A percentile compares a stretch with the other conserved stretches of the same genome.
phyloP scores from a whole-genome alignment of 2,888 invertebrate species.

The Nemapogon koenigi region DNA sequence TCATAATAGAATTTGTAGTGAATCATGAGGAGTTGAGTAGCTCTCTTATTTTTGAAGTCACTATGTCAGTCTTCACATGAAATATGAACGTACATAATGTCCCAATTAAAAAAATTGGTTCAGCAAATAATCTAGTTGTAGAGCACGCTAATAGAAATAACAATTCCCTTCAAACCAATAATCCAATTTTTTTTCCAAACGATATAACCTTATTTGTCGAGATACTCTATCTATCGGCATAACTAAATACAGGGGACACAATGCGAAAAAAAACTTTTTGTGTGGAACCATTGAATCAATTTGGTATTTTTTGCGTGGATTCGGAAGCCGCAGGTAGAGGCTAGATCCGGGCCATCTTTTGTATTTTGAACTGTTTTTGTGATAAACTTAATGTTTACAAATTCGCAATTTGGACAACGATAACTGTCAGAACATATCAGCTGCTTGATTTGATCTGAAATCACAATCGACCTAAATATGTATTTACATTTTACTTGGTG shows the following conservation, averaged over 20 bases:
- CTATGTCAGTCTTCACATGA: no score
- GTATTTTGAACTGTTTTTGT: slow-evolving; percentile 34
- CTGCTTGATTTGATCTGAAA: slow-evolving; percentile 28
- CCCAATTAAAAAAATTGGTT: no score
- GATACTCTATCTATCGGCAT: slow-evolving; percentile 38
- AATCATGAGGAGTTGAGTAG: no score
- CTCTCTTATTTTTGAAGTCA: no score
- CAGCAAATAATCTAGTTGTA: no score
- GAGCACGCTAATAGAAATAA: slow-evolving; percentile 20
- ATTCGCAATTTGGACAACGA: slow-evolving; percentile 52
- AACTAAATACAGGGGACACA: slow-evolving; percentile 51
- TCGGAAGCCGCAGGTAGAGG: slow-evolving; percentile 62
- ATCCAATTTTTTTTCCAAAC: slow-evolving; percentile 47
- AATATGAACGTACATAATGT: no score
- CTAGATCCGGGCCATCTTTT: slow-evolving; percentile 55
- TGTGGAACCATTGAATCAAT: slow-evolving; percentile 48
- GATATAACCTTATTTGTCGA: slow-evolving; percentile 55
- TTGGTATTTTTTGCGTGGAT: slow-evolving; percentile 47
- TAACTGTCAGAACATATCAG: slow-evolving; percentile 54
- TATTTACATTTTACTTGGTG: no score
- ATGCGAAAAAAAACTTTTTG: slow-evolving; percentile 43
- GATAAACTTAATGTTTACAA: slow-evolving; percentile 53
- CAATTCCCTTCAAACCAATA: slow-evolving; percentile 33
- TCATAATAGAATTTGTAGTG: no score
- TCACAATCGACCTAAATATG: slow-evolving; percentile 8